phyloP scores from a whole-genome alignment of 2,888 invertebrate genomes.

The Drosophila tripunctata region DNA sequence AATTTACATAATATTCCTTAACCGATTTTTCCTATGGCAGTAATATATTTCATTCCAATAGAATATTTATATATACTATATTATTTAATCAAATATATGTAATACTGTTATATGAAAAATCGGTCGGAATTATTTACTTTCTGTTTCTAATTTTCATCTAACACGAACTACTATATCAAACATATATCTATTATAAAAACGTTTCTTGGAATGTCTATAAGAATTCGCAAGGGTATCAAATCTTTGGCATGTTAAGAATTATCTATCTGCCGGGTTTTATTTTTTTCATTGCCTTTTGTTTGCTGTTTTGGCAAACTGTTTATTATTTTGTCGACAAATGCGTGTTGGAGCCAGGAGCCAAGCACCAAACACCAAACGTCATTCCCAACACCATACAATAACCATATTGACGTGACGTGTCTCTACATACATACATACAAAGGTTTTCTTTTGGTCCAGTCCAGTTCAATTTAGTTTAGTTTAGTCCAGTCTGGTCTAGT shows the following conservation, averaged over 20 bases:
- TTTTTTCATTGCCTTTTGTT: constrained; percentile 38
- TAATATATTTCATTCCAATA: no score
- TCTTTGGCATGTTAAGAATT: background rate
- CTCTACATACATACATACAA: no score
- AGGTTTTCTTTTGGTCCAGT: background rate
- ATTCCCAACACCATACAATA: constrained; percentile 42
- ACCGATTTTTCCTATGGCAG: no score
- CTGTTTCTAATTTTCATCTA: no score
- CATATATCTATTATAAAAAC: no score
- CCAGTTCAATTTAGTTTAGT: background rate
- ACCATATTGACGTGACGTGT: constrained; percentile 58
- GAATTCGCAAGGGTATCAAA: background rate
- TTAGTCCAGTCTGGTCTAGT: constrained; percentile 3
- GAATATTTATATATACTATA: no score
- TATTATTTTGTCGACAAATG: constrained; percentile 64
- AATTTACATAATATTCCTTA: no score
- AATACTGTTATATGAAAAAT: no score
- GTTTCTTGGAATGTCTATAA: no score
- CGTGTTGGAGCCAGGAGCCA: constrained; percentile 33
- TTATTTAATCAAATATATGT: no score
- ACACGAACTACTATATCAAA: no score
- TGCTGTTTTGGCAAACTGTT: constrained; percentile 50
- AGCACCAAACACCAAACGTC: constrained; percentile 22
- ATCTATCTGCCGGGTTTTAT: background rate
- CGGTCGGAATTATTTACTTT: no score